These are phyloP conservation scores for Oscheius onirici DNA, from an alignment of 2,888 invertebrate genomes.

Conservation along the genomic window DNA sequence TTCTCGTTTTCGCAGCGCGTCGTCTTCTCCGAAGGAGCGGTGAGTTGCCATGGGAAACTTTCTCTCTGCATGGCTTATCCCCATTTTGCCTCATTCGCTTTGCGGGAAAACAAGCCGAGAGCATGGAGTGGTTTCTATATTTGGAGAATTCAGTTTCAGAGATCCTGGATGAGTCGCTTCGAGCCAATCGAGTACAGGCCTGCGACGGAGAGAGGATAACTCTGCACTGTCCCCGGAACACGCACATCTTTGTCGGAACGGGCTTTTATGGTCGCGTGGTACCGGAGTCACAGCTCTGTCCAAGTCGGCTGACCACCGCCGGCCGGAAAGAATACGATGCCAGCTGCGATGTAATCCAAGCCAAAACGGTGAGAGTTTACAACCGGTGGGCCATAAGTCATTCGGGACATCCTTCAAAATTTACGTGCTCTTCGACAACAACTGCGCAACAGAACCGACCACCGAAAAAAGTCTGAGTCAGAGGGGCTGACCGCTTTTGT, in stretches of 20 bases:
- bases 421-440: conserved; percentile 19
- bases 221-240: conserved; percentile 88
- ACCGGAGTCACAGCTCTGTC: conserved; percentile 67
- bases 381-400: conserved; percentile 22
- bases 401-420: conserved; percentile 10
- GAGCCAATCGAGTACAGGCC: conserved; percentile 88
- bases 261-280: conserved; percentile 71
- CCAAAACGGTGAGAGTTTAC: conserved; percentile 57
- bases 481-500: background rate
- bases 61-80: conserved; percentile 12
- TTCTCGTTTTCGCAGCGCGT: conserved; percentile 26
- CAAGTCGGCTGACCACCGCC: conserved; percentile 35
- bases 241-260: conserved; percentile 79
- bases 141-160: too few relatives aligned
- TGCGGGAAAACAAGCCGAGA: background rate
- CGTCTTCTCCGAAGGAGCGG: conserved; percentile 29
- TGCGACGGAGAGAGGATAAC: conserved; percentile 90
- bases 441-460: conserved; percentile 27
- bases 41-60: conserved; percentile 33
- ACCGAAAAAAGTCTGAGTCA: background rate
- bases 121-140: too few relatives aligned
- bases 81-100: background rate
- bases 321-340: conserved; percentile 29
- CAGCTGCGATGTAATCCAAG: conserved; percentile 69
- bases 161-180: conserved; percentile 86